Evolutionary conservation across 2,797 vertebrate genomes (phyloP), one percentile per base, ranked within the genome.

Genomic region (Neosilurus hyrtlii): DNA sequence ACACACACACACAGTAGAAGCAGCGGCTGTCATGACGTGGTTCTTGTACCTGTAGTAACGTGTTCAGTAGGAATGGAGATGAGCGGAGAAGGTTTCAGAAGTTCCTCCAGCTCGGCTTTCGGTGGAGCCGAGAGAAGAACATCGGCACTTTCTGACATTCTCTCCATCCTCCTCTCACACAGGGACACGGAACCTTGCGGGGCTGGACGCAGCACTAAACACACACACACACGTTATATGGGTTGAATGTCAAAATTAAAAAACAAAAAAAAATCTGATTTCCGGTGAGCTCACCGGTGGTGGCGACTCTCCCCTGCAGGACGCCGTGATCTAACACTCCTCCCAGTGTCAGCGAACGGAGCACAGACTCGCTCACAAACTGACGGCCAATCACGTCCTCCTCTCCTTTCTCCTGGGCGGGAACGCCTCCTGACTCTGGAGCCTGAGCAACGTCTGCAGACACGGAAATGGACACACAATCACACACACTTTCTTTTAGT

Each of bases 301-400:
- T 88, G 2, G 89, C 81, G 66, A 88, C 92, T 79, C 83, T 89
- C 74, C 91, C 94, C 70, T 93, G 93, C 37, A 94, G 92, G 2
- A 94, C 94, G 9, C 88, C 88, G 82, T 95, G 96, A 88, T 98
- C 96, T 30, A 96, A 96, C 10, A 94, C 95, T 67, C 97, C 96
- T 89, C 97, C 96, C 87, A 97, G 89, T 0, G 96, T 96, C 70
- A 97, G 94, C 9, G 97, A 99, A 57, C 96, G 94, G 87, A 97
- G 98, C 14, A 98, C 95, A 16, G 97, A 97, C 90, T 99, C 96
- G 80, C 96, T 98, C 56, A 98, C 96, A 90, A 97, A 99, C 89
- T 97, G 96, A 49, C 95, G 96, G 52, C 96, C 95, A 10, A 95
- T 97, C 90, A 97, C 94, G 84, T 97, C 96, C 79, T 97, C 96